Conservation (phyloP, 2,888 invertebrate genomes). For the Meteorus colon region DNA sequence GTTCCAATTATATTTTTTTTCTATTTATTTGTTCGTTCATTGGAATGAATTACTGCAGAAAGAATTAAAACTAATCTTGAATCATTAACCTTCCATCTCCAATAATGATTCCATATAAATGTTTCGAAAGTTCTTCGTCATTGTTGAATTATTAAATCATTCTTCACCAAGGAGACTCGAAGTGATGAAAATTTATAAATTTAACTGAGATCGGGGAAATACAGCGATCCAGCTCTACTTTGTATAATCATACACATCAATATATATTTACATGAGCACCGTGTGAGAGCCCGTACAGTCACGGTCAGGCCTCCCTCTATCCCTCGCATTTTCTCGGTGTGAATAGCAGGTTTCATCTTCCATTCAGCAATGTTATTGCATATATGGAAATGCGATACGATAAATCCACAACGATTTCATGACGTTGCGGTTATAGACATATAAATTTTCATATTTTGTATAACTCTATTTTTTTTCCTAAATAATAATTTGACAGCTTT, state of each 20-base stretch:
- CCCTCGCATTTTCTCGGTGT: background rate
- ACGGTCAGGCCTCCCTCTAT: background rate
- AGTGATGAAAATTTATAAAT: no score
- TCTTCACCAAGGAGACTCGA: no score
- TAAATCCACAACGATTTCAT: constrained; percentile 14
- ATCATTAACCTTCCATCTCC: no score
- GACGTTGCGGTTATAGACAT: background rate
- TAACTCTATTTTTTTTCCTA: background rate
- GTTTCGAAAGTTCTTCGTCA: no score
- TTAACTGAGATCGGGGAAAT: no score
- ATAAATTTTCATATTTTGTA: background rate
- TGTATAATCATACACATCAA: background rate
- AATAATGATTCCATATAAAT: no score
- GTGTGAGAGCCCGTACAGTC: background rate
- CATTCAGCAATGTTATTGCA: background rate
- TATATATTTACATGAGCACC: background rate
- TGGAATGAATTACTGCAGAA: no score
- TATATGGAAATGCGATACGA: background rate
- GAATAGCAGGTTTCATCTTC: background rate
- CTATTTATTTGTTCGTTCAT: no score
- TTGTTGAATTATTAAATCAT: no score
- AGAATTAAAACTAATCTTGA: no score
- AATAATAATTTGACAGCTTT: background rate
- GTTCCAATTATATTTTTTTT: no score
- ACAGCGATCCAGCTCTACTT: no score